Conservation (phyloP, 2,797 vertebrate genomes). For the Smutsia gigantea region DNA sequence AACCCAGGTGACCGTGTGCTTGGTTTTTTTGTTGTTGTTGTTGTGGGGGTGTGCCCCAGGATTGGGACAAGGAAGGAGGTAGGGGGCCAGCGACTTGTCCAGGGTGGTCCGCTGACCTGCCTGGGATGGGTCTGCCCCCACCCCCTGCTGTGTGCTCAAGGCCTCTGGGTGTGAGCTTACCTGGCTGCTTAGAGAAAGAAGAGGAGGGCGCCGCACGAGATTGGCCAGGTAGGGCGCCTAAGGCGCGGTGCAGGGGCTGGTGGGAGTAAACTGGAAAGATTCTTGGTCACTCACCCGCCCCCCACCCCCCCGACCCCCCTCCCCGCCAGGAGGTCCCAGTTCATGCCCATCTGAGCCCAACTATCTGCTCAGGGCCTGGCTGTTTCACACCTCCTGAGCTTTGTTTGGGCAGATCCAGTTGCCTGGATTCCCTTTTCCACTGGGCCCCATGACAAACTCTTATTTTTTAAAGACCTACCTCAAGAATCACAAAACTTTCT, state of each 20-base stretch:
- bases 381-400: slow-evolving; percentile 70
- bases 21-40: neutral
- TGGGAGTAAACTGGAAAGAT: slow-evolving; percentile 72
- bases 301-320: neutral
- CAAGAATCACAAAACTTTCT: slow-evolving; percentile 69
- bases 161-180: slow-evolving; percentile 64
- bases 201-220: slow-evolving; percentile 64
- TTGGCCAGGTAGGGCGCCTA: slow-evolving; percentile 76
- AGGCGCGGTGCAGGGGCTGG: slow-evolving; percentile 58
- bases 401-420: slow-evolving; percentile 54
- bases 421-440: slow-evolving; percentile 29
- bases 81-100: neutral
- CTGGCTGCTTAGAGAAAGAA: slow-evolving; percentile 74
- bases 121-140: neutral
- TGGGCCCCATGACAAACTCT: slow-evolving; percentile 26
- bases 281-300: slow-evolving; percentile 27
- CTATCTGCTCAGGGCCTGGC: slow-evolving; percentile 52
- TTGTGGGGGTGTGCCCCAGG: neutral
- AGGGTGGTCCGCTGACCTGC: neutral
- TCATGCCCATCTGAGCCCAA: slow-evolving; percentile 56
- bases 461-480: slow-evolving; percentile 55
- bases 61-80: neutral
- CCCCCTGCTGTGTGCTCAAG: neutral
- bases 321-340: slow-evolving; percentile 20
- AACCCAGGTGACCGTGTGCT: neutral